A percentile compares a stretch with the other conserved stretches of the same genome.
These are phyloP conservation scores for Pyrgilauda ruficollis DNA, from an alignment of 2,113 vertebrate species.

Conservation along the genomic window DNA sequence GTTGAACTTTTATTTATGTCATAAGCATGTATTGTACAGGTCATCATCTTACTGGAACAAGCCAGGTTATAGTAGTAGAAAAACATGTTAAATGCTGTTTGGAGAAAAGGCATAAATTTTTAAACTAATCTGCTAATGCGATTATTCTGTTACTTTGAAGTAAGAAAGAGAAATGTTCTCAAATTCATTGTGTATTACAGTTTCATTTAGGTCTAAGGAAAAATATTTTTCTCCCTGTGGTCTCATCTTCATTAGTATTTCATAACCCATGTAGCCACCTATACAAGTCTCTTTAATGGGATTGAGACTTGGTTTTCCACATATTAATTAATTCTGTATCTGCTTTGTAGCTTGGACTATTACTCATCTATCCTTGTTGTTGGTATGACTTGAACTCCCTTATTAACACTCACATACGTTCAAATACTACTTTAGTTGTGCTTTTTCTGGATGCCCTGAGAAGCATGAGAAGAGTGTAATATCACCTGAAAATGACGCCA, in stretches of 20 bases:
- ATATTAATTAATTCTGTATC: not conserved
- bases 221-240: not conserved
- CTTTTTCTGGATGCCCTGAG: not conserved
- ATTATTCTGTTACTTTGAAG: not conserved
- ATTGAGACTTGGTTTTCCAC: not conserved
- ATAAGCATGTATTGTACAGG: not conserved
- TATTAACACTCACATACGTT: not conserved
- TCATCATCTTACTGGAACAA: not conserved
- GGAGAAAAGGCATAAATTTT: not conserved
- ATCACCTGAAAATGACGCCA: not conserved
- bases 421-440: not conserved
- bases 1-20: not conserved
- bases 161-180: not conserved
- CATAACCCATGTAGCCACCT: not conserved
- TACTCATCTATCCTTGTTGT: not conserved
- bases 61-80: not conserved
- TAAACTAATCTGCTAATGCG: not conserved
- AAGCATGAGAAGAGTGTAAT: not conserved
- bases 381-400: not conserved
- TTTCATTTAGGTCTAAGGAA: not conserved
- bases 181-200: not conserved
- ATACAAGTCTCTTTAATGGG: not conserved
- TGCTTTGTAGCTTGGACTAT: not conserved
- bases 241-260: not conserved
- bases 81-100: not conserved